Conservation (phyloP, 2,888 invertebrate genomes). For the Drosophila phalerata region DNA sequence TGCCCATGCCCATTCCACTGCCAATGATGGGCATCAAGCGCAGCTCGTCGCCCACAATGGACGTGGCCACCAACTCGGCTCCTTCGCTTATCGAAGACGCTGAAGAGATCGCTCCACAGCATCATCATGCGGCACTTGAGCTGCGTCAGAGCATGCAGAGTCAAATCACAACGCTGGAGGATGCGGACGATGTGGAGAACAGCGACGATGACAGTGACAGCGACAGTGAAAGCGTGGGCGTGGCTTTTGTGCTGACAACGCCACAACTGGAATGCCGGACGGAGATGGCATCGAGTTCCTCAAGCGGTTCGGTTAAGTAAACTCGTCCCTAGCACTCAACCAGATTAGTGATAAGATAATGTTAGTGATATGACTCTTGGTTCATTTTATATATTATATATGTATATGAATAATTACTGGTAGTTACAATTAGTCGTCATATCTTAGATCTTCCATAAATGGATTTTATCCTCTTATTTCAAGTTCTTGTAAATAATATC, state of each 20-base stretch:
- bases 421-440: conserved; percentile 58
- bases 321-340: conserved; percentile 37
- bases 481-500: conserved; percentile 55
- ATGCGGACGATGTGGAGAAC: conserved; percentile 67
- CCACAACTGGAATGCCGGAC: conserved; percentile 63
- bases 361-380: conserved; percentile 31
- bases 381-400: background rate
- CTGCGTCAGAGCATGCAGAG: conserved; percentile 76
- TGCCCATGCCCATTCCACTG: conserved; percentile 59
- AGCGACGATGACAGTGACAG: conserved; percentile 57
- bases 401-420: conserved; percentile 23
- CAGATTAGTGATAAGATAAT: conserved; percentile 38
- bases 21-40: conserved; percentile 59
- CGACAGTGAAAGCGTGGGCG: conserved; percentile 60
- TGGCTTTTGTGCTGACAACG: conserved; percentile 63
- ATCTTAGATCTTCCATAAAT: conserved; percentile 74
- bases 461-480: conserved; percentile 41
- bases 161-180: conserved; percentile 79
- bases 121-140: conserved; percentile 64
- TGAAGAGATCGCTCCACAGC: conserved; percentile 18
- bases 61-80: conserved; percentile 60
- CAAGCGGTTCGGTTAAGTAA: conserved; percentile 73
- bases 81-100: conserved; percentile 65
- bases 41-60: conserved; percentile 45
- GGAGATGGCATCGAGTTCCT: conserved; percentile 62